Base-by-base conservation (phyloP, 2,113 vertebrate genomes). In the Lagopus leucura region DNA sequence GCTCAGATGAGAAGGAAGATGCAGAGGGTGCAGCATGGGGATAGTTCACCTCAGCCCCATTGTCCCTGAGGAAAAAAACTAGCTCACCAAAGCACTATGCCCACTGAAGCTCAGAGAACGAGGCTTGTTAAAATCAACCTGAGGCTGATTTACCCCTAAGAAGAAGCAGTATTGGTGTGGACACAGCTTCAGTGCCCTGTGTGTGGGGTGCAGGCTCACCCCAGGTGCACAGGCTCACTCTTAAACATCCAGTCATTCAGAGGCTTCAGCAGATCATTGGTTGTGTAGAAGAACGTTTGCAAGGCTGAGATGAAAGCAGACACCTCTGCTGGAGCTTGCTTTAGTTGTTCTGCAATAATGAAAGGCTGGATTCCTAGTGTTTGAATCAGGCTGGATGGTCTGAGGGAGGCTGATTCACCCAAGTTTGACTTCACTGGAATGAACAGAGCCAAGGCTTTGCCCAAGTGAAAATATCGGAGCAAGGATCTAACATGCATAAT, bases 321-420 rank as follows among this genome's bases (percentile, higher is more conserved):
- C 20, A 86, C 40, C 48, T 6, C 30, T 32, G 43, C 12, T 1
- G 6, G 78, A 78, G 63, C 19, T 77, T 24, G 7, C 9, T 2
- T 2, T 42, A 82, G 43, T 61, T 80, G 30, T 20, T 90, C 88
- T 91, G 80, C 71, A 94, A n/a, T 42, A 72, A 92, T 89, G 94
- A 96, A 55, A 75, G 55, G 72, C 85, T 67, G 82, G 65, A 94
- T 95, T 92, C 93, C 90, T 52, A 83, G 30, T 2, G 2, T 2
- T 4, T 94, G 88, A 95, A 42, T 94, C 95, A 94, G 73, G 48
- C 36, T 82, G 45, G 50, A 8, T 13, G 58, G 82, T 87, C 63
- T 89, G 60, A 89, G 47, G 82, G 75, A 88, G n/a, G 72, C 79
- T 94, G 85, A 93, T 81, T 94, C 93, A 96, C 66, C 21, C 57